phyloP scores from a whole-genome alignment of 2,797 vertebrate species.

The Labeo calbasu region DNA sequence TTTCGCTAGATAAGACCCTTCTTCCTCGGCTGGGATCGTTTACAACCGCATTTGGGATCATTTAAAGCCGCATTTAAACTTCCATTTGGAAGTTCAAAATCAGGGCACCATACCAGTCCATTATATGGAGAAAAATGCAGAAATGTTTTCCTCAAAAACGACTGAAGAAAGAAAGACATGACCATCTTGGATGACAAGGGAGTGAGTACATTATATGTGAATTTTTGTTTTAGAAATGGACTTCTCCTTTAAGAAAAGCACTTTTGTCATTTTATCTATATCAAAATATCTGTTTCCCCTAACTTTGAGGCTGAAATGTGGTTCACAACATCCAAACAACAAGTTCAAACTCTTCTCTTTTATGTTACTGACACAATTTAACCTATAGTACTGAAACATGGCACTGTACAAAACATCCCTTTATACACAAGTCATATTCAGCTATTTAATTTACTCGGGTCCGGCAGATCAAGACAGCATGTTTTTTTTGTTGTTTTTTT shows the following conservation, averaged over 20 bases:
- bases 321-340: neutral
- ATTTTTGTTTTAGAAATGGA: too few relatives aligned
- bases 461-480: slow-evolving; percentile 32
- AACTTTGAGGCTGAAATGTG: slow-evolving; percentile 14
- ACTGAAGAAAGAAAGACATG: too few relatives aligned
- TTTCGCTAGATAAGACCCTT: too few relatives aligned
- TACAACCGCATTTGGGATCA: too few relatives aligned
- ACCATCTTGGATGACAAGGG: too few relatives aligned
- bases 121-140: too few relatives aligned
- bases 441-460: slow-evolving; percentile 21
- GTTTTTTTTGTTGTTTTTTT: neutral
- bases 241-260: neutral
- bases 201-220: too few relatives aligned
- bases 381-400: neutral
- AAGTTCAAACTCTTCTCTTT: slow-evolving; percentile 26
- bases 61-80: too few relatives aligned
- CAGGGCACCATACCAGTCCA: too few relatives aligned
- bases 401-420: slow-evolving; percentile 7
- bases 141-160: too few relatives aligned
- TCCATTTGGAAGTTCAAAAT: too few relatives aligned
- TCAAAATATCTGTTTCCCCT: neutral
- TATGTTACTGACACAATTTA: slow-evolving; percentile 4
- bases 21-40: too few relatives aligned
- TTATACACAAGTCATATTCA: slow-evolving; percentile 10
- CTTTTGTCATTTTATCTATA: neutral